Base-by-base conservation (phyloP, 2,888 invertebrate species). In the Cosmorhoe ocellata region DNA sequence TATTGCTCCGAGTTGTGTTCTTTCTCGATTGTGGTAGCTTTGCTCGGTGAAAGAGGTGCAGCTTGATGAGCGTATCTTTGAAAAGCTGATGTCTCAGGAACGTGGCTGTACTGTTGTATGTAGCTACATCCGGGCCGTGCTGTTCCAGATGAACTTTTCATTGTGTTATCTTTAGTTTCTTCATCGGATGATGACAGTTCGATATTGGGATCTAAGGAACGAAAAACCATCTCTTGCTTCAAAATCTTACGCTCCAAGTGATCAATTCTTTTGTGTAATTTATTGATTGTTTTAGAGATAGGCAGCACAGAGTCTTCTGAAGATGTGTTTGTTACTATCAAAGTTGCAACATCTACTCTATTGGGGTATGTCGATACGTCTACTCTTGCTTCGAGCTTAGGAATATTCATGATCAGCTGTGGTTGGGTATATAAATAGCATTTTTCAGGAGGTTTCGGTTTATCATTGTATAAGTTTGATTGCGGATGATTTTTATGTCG, bases 1-100 rank as follows among this genome's bases (percentile, higher is more conserved):
- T 88, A 90, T 66, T 87, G 87, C 58, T 90, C 90, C 2, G 88
- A 87, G 56, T 85, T 87, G 51, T 86, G 88, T 66, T 85, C 84
- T 62, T 86, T 89, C 53, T 84, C 80, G 42, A 87, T 73, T 31
- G 82, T 82, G 14, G 83, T 81, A 26, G 82, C 80, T 67, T 82
- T 85, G 50, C 79, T 85, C 2, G 81, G 76, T n/a, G 84, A 77
- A 18, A 81, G 59, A 1, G 83, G 79, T 1, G 79, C 71, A 5
- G 79, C 66, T 67, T 83, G 83, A 38, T 84, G 84, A 2, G 77
- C 68, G 49, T 81, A 81, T 55, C 81, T 72, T 63, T 89, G 88
- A 55, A 89, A 90, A n/a, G 88, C 89, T 4, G 89, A 88, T 9
- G 80, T 83, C 62, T 84, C 82, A 26, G 90, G 87, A 31, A 90